Base-by-base conservation (phyloP, 2,113 vertebrate species). In the Ammodytes marinus region DNA sequence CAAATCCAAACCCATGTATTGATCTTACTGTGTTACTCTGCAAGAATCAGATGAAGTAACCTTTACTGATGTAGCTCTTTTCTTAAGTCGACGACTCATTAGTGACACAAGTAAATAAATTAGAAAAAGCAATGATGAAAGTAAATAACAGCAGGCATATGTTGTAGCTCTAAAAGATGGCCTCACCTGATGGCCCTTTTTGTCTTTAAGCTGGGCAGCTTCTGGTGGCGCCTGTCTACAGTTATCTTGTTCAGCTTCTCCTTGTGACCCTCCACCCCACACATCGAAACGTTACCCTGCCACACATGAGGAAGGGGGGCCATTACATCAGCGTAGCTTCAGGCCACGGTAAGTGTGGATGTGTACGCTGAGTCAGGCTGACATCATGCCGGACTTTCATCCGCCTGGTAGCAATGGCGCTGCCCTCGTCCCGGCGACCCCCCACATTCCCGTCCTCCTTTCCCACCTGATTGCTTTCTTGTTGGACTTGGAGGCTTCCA, bases 391-490 rank as follows among this genome's bases (percentile, higher is more conserved):
- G 37, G 68, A 85, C 86, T 91, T 89, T 88, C 82, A 91, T 93
- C 89, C 69, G 73, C 86, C 88, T 91, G 88, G 93, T 94, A 91
- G 91, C 93, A 82, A 90, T 87, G 85, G 82, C 6, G 63, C 75
- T 64, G 43, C 77, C 46, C 85, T 77, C 73, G 72, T 77, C 63
- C 50, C 58, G 39, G 58, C 17, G 64, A 82, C 91, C 90, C 65
- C 89, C 86, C 83, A 70, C 83, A 79, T 69, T 58, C 58, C 58
- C 69, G 52, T 88, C 82, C 72, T 84, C 75, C 70, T 74, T 74
- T 89, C 80, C 89, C 82, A 93, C 93, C 91, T 93, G 88, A 94
- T 91, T 92, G 88, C 94, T 93, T 94, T 95, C 92, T 94, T 94
- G 91, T 95, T 80, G 76, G 80, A 86, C 85, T 92, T 13, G 13